Evolutionary conservation across 2,113 vertebrate genomes (phyloP), one percentile per base, ranked within the genome.

Genomic region (Nanorana parkeri): DNA sequence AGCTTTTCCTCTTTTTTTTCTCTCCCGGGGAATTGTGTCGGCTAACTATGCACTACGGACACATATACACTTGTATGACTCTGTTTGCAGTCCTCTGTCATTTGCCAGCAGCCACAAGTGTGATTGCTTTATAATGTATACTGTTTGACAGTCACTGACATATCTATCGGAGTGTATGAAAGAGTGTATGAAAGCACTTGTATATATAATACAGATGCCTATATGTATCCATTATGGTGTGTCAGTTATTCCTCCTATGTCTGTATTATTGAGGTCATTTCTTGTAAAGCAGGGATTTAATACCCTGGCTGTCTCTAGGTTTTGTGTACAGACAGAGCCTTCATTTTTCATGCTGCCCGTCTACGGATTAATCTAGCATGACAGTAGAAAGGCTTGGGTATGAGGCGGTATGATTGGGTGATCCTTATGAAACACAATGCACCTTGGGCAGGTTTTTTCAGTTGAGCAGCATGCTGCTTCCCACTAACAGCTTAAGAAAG

Each of bases 31-130:
- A n/a, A 24, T 29, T 7, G 17, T 2, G 24, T 55, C 16, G 41
- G 60, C 20, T 15, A 20, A 28, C 58, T 82, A 82, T 82, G 80
- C 68, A 13, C 47, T 82, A 82, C 51, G 76, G 80, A 82, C 23
- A 47, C 63, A 6, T 21, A 36, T 19, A 68, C 58, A 56, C 29
- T 64, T 61, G 47, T 28, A 26, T 55, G 52, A 58, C 21, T 51
- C 36, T 67, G n/a, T n/a, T n/a, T n/a, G 69, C 36, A 2, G 23
- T 55, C 7, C n/a, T 17, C 51, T 51, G 17, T 51, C 65, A 66
- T 64, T 56, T 72, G 29, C 80, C 47, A 58, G n/a, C 29, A 26
- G 61, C 69, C 80, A 64, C 80, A 65, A 64, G 8, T 24, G 13
- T 1, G 26, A 5, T 32, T 2, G 41, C 2, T 3, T 26, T 17